phyloP scores from a whole-genome alignment of 2,888 invertebrate genomes.

The Rotaria magnacalcarata region DNA sequence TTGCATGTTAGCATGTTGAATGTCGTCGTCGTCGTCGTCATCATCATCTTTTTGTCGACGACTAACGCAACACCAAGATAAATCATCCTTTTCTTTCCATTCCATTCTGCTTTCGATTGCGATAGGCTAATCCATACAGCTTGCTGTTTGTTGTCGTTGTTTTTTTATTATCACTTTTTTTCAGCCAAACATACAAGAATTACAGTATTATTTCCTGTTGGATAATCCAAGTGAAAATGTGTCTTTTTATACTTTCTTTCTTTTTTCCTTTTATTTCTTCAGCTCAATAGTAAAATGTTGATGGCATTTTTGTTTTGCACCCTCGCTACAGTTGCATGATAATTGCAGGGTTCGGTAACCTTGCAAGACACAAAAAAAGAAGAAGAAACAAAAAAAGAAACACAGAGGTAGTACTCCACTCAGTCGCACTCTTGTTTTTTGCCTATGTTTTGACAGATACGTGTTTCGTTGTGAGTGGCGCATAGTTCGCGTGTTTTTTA shows the following conservation, averaged over 20 bases:
- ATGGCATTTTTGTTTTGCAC: neutral
- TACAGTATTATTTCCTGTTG: neutral
- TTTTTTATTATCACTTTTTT: neutral
- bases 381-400: neutral
- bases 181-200: neutral
- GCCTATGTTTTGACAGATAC: neutral
- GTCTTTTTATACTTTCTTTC: neutral
- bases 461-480: neutral
- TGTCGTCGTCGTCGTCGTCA: neutral
- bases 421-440: neutral
- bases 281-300: neutral
- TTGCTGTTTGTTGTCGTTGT: neutral
- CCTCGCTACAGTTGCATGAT: neutral
- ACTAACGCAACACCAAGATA: neutral
- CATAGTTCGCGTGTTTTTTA: neutral
- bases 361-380: neutral
- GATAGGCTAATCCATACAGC: neutral
- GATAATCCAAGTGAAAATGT: neutral
- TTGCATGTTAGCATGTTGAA: neutral
- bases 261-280: neutral
- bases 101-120: neutral
- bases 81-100: neutral
- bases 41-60: neutral
- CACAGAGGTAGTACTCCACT: neutral
- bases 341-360: neutral